These are phyloP conservation scores for Dyspetes luteomarginatus DNA, from an alignment of 2,888 invertebrate genomes.

Conservation along the genomic window DNA sequence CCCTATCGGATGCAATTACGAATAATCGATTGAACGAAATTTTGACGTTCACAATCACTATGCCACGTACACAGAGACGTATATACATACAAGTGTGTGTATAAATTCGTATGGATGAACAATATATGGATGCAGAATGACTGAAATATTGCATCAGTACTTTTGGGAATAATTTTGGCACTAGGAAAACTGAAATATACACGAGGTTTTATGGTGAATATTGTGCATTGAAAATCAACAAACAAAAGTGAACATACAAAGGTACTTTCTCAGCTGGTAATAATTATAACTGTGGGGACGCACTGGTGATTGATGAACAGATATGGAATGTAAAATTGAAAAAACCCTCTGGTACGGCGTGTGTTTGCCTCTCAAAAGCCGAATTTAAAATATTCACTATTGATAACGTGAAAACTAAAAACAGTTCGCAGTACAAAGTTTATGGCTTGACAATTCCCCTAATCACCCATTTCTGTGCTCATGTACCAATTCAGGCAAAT, in stretches of 20 bases:
- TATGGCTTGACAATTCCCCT: no score
- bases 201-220: background rate
- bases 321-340: background rate
- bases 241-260: background rate
- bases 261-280: background rate
- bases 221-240: background rate
- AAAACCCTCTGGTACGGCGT: background rate
- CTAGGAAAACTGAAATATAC: background rate
- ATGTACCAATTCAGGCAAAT: no score
- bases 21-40: constrained; percentile 31
- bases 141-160: background rate
- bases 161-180: background rate
- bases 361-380: background rate
- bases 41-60: constrained; percentile 1
- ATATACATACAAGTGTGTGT: background rate
- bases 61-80: background rate
- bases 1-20: background rate
- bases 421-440: no score
- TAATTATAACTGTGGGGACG: background rate
- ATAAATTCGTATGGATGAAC: background rate
- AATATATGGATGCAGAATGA: constrained; percentile 14
- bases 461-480: no score
- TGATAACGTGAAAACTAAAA: background rate
- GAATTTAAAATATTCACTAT: background rate
- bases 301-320: background rate